Percentiles rank a stretch among this genome's conserved stretches.
Evolutionary conservation across 2,888 invertebrate genomes (phyloP).

Genomic region (Zhuqinia jingwanae): DNA sequence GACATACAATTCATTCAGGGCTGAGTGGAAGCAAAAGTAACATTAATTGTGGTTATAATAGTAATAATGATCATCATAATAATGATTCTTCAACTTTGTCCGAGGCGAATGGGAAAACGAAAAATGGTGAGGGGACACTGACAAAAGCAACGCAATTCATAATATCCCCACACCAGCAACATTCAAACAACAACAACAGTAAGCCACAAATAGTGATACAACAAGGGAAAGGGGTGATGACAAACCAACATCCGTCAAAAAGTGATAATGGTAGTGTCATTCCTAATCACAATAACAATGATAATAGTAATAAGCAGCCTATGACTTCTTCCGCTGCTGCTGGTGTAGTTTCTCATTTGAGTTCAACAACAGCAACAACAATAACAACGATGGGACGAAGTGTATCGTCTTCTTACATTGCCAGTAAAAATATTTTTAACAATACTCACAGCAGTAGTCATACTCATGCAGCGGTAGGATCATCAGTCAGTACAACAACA

Average conservation of each 20-base stretch:
- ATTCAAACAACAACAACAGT: not conserved
- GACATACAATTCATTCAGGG: conserved; percentile 39
- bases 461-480: not conserved
- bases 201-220: conserved; percentile 43
- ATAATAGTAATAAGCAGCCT: conserved; percentile 55
- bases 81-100: conserved; percentile 37
- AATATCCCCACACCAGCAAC: conserved; percentile 34
- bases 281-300: conserved; percentile 64
- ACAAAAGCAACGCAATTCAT: no score
- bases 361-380: conserved; percentile 48
- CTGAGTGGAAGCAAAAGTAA: conserved; percentile 64
- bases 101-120: conserved; percentile 56
- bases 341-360: conserved; percentile 50
- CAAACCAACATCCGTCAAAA: conserved; percentile 73
- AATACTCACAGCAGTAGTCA: conserved; percentile 33
- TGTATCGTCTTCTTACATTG: conserved; percentile 66
- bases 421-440: conserved; percentile 72
- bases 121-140: conserved; percentile 47
- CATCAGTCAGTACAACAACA: not conserved
- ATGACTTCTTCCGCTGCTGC: conserved; percentile 61
- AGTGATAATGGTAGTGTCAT: conserved; percentile 70
- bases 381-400: conserved; percentile 45
- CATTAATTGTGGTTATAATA: conserved; percentile 14
- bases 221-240: conserved; percentile 67
- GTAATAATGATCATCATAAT: conserved; percentile 45